phyloP scores from a whole-genome alignment of 2,113 vertebrate genomes.

The Cyphomyrus discorhynchus region DNA sequence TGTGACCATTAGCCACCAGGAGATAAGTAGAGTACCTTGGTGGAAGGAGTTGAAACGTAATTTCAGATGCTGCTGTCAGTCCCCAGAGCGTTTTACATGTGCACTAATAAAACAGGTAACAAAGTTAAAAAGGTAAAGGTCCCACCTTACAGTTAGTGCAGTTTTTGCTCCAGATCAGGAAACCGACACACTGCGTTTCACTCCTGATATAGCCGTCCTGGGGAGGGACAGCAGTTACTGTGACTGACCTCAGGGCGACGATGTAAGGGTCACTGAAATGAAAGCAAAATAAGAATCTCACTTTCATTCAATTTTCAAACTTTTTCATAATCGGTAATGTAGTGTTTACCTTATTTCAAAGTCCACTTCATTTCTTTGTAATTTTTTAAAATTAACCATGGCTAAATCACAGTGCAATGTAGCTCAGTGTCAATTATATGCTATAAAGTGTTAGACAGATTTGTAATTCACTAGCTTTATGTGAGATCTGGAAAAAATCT shows the following conservation, averaged over 20 bases:
- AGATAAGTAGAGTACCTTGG: background rate
- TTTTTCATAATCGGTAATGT: background rate
- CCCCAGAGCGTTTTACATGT: background rate
- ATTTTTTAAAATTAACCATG: background rate
- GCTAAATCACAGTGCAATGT: background rate
- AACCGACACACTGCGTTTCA: background rate
- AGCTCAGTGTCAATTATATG: background rate
- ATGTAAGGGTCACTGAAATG: slow-evolving; percentile 53
- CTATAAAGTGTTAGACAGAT: background rate
- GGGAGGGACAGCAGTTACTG: slow-evolving; percentile 40
- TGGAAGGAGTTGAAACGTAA: background rate
- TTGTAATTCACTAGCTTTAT: background rate
- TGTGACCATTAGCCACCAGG: background rate
- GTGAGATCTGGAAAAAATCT: background rate
- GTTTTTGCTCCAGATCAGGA: background rate
- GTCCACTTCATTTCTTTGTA: background rate
- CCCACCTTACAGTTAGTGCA: background rate
- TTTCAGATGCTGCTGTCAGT: background rate
- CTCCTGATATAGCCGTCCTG: slow-evolving; percentile 45
- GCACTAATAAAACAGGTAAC: background rate
- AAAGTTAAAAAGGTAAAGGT: background rate
- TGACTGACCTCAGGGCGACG: slow-evolving; percentile 56
- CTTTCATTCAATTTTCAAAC: background rate
- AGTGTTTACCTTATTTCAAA: background rate
- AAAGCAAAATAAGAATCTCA: background rate